phyloP scores from a whole-genome alignment of 2,888 invertebrate genomes.

The Hyles lineata region DNA sequence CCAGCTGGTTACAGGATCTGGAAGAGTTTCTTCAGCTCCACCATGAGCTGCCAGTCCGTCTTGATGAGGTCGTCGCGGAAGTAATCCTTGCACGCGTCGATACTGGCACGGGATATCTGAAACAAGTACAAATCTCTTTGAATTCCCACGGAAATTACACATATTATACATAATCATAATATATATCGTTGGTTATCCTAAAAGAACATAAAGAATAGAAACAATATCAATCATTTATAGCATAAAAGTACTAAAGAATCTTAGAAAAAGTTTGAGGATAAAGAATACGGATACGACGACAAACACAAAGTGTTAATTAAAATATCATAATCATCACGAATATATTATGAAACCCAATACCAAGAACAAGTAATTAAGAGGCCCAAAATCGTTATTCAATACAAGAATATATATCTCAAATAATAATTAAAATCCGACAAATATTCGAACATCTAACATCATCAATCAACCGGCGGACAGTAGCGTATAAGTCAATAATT shows the following conservation, averaged over 20 bases:
- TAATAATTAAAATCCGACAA: constrained; percentile 5
- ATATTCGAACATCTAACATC: constrained; percentile 19
- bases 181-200: too few species aligned
- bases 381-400: background rate
- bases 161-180: too few species aligned
- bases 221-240: background rate
- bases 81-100: constrained; percentile 99
- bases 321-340: too few species aligned
- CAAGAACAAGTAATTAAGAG: background rate
- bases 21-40: constrained; percentile 98
- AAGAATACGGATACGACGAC: background rate
- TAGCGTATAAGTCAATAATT: constrained; percentile 27
- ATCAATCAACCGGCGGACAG: constrained; percentile 36
- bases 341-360: background rate
- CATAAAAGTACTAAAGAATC: background rate
- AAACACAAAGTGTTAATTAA: background rate
- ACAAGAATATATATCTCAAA: background rate
- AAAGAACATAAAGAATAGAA: background rate
- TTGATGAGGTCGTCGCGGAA: constrained; percentile 99
- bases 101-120: constrained; percentile 98
- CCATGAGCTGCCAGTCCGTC: constrained; percentile 99
- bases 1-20: constrained; percentile 91
- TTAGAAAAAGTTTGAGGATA: background rate
- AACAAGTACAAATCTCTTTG: constrained; percentile 51
- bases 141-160: background rate